phyloP scores from a whole-genome alignment of 2,888 invertebrate species.

The Hyppa rectilinea region DNA sequence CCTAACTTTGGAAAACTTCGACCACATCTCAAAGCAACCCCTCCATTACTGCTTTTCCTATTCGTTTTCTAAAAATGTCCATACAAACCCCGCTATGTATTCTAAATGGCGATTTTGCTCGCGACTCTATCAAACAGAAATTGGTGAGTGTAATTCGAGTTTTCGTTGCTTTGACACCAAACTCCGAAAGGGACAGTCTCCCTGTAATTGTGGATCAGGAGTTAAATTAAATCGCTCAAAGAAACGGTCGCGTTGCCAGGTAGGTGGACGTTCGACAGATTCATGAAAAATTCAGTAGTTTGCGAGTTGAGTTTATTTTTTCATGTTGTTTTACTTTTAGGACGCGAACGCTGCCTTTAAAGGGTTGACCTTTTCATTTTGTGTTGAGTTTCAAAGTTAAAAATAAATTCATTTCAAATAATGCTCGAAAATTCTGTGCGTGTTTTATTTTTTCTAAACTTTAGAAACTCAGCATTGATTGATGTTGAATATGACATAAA shows the following conservation, averaged over 20 bases:
- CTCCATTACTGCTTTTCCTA: slow-evolving; percentile 62
- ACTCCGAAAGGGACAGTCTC: slow-evolving; percentile 78
- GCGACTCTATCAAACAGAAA: slow-evolving; percentile 64
- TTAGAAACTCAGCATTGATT: not conserved
- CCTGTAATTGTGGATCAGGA: slow-evolving; percentile 82
- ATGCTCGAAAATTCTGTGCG: slow-evolving; percentile 9
- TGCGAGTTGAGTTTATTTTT: slow-evolving; percentile 61
- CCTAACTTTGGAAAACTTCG: slow-evolving; percentile 19
- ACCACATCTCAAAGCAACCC: slow-evolving; percentile 30
- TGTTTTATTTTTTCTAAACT: not conserved
- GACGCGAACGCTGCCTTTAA: slow-evolving; percentile 24
- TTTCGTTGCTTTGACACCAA: slow-evolving; percentile 80
- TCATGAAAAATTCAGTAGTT: slow-evolving; percentile 67
- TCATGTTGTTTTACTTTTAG: slow-evolving; percentile 60
- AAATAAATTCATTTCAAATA: slow-evolving; percentile 32
- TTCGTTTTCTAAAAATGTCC: slow-evolving; percentile 5
- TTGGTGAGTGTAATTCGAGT: slow-evolving; percentile 68
- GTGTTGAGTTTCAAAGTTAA: slow-evolving; percentile 26
- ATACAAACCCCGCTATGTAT: slow-evolving; percentile 64
- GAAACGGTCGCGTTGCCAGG: slow-evolving; percentile 70
- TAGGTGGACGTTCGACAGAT: slow-evolving; percentile 37
- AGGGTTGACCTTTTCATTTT: slow-evolving; percentile 36
- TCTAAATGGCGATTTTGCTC: slow-evolving; percentile 50
- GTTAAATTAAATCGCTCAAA: slow-evolving; percentile 81
- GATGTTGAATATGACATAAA: not conserved